Percentiles rank a stretch among this genome's conserved stretches.
These are phyloP conservation scores for Camelus bactrianus DNA, from an alignment of 2,113 vertebrate genomes.

Conservation along the genomic window DNA sequence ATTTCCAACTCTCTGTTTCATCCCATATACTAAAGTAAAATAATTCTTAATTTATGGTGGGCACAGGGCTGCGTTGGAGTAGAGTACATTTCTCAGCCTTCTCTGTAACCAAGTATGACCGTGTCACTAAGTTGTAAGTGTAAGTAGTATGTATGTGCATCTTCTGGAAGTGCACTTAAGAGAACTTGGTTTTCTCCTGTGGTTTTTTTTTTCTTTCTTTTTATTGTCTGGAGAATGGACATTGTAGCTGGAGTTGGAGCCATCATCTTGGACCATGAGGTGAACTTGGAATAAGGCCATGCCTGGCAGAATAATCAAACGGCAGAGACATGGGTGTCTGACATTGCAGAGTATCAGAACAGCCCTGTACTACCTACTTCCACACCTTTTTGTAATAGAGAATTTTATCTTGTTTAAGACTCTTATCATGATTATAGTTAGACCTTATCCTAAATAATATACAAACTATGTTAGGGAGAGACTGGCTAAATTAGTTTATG, in stretches of 20 bases:
- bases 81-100: not conserved
- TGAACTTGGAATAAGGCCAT: not conserved
- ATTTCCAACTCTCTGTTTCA: not conserved
- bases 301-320: not conserved
- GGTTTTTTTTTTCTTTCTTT: not conserved
- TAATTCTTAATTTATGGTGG: not conserved
- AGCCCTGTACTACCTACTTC: not conserved
- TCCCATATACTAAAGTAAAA: not conserved
- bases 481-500: not conserved
- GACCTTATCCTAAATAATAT: slow-evolving; percentile 25
- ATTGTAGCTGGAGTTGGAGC: not conserved
- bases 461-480: not conserved
- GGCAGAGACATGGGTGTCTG: not conserved
- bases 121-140: not conserved
- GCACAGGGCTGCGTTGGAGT: not conserved
- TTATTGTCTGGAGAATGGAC: not conserved
- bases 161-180: slow-evolving; percentile 17
- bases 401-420: slow-evolving; percentile 1
- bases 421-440: not conserved
- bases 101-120: not conserved
- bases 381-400: not conserved
- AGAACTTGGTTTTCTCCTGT: not conserved
- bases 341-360: not conserved
- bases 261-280: not conserved
- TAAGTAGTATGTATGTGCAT: not conserved